A percentile compares a stretch with the other conserved stretches of the same genome.
Conservation (phyloP, 1,140 invertebrate genomes). For the Lerema accius region DNA sequence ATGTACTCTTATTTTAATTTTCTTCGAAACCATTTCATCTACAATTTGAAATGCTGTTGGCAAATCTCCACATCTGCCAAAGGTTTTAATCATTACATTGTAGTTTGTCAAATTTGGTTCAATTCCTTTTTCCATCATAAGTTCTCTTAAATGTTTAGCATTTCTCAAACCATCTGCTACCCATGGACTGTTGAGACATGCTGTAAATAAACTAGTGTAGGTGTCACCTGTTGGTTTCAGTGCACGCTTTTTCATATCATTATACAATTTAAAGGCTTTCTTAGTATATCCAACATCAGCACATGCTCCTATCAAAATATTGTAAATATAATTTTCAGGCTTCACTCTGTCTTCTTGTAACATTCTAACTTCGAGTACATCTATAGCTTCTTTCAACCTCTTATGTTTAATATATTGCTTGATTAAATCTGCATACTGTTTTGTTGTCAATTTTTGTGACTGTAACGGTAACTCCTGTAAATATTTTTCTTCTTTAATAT, state of each 20-base stretch:
- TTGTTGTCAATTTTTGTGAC: constrained; percentile 80
- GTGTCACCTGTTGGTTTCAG: constrained; percentile 87
- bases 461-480: constrained; percentile 70
- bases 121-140: constrained; percentile 87
- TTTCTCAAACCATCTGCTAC: constrained; percentile 84
- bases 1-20: constrained; percentile 85
- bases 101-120: constrained; percentile 90
- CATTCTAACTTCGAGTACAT: constrained; percentile 89
- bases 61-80: constrained; percentile 91
- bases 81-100: constrained; percentile 95
- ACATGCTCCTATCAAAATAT: constrained; percentile 90
- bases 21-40: constrained; percentile 91
- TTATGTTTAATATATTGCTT: constrained; percentile 85
- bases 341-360: constrained; percentile 89
- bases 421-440: constrained; percentile 87
- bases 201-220: constrained; percentile 94
- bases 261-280: constrained; percentile 92
- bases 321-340: constrained; percentile 91
- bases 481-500: constrained; percentile 83
- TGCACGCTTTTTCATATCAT: constrained; percentile 90
- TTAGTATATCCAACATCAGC: constrained; percentile 91
- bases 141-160: constrained; percentile 85
- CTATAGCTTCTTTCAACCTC: constrained; percentile 88
- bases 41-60: constrained; percentile 90
- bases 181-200: constrained; percentile 92